Percentiles rank a stretch among this genome's conserved stretches.
These are phyloP conservation scores for Phalacrocorax carbo DNA, from an alignment of 2,113 vertebrate species.

Conservation along the genomic window DNA sequence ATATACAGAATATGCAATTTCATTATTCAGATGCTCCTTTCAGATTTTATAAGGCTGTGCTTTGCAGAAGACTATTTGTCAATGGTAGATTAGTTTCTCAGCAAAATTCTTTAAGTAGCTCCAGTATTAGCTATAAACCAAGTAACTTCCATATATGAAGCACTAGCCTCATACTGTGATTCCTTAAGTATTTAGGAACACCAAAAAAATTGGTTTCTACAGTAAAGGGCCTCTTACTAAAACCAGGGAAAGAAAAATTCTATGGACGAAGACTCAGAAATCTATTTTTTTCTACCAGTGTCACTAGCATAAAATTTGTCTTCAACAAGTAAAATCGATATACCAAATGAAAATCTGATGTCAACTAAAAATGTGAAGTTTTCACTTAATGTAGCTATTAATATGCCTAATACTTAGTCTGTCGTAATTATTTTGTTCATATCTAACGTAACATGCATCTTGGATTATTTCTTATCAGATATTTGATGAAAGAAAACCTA, in stretches of 20 bases:
- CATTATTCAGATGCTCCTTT: neutral
- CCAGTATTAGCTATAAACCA: neutral
- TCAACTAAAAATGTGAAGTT: neutral
- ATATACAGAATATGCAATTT: neutral
- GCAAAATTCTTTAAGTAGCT: slow-evolving; percentile 10
- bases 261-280: neutral
- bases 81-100: neutral
- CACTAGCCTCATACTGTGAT: neutral
- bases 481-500: slow-evolving; percentile 18
- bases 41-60: neutral
- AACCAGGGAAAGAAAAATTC: neutral
- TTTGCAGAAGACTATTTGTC: neutral
- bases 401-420: neutral
- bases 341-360: neutral
- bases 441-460: neutral
- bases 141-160: neutral
- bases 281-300: neutral
- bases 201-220: neutral
- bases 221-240: neutral
- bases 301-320: neutral
- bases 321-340: neutral
- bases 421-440: neutral
- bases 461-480: neutral
- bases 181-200: neutral
- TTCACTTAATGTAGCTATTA: neutral